Percentiles rank a stretch among this genome's conserved stretches.
Conservation (phyloP, 2,797 vertebrate species). For the Borostomias antarcticus region DNA sequence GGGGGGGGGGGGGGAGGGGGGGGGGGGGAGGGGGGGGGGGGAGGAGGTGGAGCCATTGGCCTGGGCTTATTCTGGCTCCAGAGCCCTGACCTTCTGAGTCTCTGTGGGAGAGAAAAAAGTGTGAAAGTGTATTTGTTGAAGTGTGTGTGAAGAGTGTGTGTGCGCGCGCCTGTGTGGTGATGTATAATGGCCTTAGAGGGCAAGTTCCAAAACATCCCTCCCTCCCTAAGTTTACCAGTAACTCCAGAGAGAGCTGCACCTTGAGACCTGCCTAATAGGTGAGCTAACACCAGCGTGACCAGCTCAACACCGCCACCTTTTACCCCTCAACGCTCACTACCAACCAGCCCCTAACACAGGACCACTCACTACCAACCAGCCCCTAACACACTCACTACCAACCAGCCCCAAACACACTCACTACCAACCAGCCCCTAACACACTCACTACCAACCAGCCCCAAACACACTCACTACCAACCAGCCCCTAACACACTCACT, state of each 20-base stretch:
- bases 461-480: not conserved
- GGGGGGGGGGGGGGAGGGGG: too few species aligned
- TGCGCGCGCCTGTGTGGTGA: not conserved
- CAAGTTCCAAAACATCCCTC: not conserved
- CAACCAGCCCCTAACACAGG: too few species aligned
- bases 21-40: too few species aligned
- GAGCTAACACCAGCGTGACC: not conserved
- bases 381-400: not conserved
- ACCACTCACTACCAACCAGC: not conserved
- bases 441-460: not conserved
- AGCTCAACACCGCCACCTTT: not conserved
- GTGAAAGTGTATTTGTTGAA: not conserved
- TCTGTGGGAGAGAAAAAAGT: slow-evolving; percentile 3
- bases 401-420: not conserved
- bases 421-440: not conserved
- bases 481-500: not conserved
- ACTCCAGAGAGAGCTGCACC: slow-evolving; percentile 21
- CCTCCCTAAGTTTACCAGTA: slow-evolving; percentile 21
- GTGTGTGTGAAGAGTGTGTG: not conserved
- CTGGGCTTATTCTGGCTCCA: slow-evolving; percentile 12
- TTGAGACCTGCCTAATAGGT: slow-evolving; percentile 15
- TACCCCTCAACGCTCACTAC: not conserved
- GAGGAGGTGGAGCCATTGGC: not conserved
- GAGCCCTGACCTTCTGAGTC: slow-evolving; percentile 14
- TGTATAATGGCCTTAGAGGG: too few species aligned